A percentile compares a stretch with the other conserved stretches of the same genome.
Conservation (phyloP, 23 tunicate genomes). For the Clavelina lepadiformis region DNA sequence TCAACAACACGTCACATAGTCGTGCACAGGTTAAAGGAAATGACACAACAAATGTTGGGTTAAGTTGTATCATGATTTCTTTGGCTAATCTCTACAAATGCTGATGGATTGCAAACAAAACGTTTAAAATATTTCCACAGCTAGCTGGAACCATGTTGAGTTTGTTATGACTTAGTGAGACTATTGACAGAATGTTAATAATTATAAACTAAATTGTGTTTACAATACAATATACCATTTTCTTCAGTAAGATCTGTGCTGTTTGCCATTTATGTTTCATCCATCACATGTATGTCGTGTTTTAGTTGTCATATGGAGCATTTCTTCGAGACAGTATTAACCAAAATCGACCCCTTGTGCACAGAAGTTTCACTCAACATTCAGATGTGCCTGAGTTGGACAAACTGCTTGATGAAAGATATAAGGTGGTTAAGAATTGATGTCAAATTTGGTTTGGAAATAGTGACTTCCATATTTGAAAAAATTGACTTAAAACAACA, state of each 20-base stretch:
- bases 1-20: background rate
- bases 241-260: too few relatives aligned
- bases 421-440: constrained; percentile 13
- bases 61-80: background rate
- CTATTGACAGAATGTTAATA: too few relatives aligned
- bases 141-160: too few relatives aligned
- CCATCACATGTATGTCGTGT: background rate
- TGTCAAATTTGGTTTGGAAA: background rate
- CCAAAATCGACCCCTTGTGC: constrained; percentile 34
- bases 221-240: too few relatives aligned
- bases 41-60: background rate
- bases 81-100: background rate
- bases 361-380: constrained; percentile 67
- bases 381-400: constrained; percentile 76
- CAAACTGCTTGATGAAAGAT: constrained; percentile 48
- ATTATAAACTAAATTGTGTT: too few relatives aligned
- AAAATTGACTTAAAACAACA: too few relatives aligned
- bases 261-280: too few relatives aligned
- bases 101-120: background rate
- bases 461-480: background rate
- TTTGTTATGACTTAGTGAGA: too few relatives aligned
- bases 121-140: too few relatives aligned
- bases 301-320: constrained; percentile 61
- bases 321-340: constrained; percentile 58
- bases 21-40: background rate